These are phyloP conservation scores for Heliconius himera DNA, from an alignment of 1,140 invertebrate species.

Conservation along the genomic window DNA sequence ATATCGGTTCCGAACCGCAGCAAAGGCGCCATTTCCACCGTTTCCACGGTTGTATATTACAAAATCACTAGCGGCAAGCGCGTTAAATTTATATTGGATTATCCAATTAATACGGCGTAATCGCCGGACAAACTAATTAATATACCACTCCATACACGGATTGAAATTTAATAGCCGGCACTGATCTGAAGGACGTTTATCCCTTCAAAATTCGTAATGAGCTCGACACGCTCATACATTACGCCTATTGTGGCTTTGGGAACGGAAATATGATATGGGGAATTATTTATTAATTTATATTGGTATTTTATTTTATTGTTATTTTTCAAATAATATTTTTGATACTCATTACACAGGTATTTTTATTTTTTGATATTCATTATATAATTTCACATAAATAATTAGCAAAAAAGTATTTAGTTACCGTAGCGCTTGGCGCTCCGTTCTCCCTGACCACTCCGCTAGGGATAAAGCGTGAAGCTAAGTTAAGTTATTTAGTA, in stretches of 20 bases:
- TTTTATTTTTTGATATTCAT: too few species aligned
- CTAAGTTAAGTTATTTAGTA: too few species aligned
- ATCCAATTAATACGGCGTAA: slow-evolving; percentile 70
- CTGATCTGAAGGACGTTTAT: slow-evolving; percentile 40
- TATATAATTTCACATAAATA: too few species aligned
- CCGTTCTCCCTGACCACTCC: too few species aligned
- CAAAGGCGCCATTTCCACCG: slow-evolving; percentile 10
- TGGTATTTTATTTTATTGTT: neutral
- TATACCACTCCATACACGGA: slow-evolving; percentile 58
- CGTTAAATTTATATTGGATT: slow-evolving; percentile 72
- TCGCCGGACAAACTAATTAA: slow-evolving; percentile 64
- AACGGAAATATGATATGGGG: slow-evolving; percentile 6
- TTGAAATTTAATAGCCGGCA: slow-evolving; percentile 71
- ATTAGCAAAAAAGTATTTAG: too few species aligned
- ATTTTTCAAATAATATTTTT: too few species aligned
- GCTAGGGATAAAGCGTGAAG: too few species aligned
- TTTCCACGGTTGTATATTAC: slow-evolving; percentile 46
- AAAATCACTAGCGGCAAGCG: slow-evolving; percentile 43
- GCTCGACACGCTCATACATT: slow-evolving; percentile 20
- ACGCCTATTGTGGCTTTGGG: neutral
- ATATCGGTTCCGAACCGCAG: slow-evolving; percentile 1
- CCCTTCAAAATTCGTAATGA: slow-evolving; percentile 38
- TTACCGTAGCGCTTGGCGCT: too few species aligned
- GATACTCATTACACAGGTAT: too few species aligned
- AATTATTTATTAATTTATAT: neutral